Percentiles rank a stretch among this genome's conserved stretches.
These are phyloP conservation scores for Panzeria rudis DNA, from an alignment of 2,888 invertebrate species.

Conservation along the genomic window DNA sequence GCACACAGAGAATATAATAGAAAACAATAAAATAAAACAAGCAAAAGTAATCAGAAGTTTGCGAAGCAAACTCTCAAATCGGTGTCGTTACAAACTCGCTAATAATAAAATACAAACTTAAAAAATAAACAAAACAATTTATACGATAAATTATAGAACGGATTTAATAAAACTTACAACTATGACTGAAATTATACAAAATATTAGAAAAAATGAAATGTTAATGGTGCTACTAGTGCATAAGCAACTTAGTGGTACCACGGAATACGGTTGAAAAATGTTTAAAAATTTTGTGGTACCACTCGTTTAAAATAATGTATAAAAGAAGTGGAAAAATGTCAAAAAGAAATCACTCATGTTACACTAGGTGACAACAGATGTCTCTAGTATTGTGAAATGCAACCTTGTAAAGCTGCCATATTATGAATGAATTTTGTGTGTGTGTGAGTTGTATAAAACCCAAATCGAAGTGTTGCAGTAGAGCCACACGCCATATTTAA, in stretches of 20 bases:
- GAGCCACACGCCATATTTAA: conserved; percentile 81
- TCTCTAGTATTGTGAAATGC: conserved; percentile 48
- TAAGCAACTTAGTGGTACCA: conserved; percentile 79
- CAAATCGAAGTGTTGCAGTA: conserved; percentile 66
- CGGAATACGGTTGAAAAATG: conserved; percentile 74
- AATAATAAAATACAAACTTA: conserved; percentile 36
- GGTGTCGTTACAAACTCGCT: conserved; percentile 59
- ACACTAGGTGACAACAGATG: conserved; percentile 48
- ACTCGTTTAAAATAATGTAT: conserved; percentile 61
- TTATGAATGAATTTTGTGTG: conserved; percentile 27
- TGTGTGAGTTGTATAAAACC: conserved; percentile 62
- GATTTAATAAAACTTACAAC: not conserved
- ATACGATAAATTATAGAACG: conserved; percentile 4
- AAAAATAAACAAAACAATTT: conserved; percentile 55
- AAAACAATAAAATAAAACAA: conserved; percentile 69
- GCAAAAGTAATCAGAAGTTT: conserved; percentile 71
- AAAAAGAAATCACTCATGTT: conserved; percentile 70
- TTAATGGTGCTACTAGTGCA: conserved; percentile 34
- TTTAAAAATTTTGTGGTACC: conserved; percentile 78
- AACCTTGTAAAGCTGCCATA: conserved; percentile 58
- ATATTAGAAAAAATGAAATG: conserved; percentile 37
- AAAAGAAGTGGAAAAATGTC: conserved; percentile 74
- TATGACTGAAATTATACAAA: conserved; percentile 36
- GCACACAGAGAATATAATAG: conserved; percentile 67
- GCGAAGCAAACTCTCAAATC: conserved; percentile 67